Conservation (phyloP, 2,113 vertebrate genomes). For the Grallaria varia region DNA sequence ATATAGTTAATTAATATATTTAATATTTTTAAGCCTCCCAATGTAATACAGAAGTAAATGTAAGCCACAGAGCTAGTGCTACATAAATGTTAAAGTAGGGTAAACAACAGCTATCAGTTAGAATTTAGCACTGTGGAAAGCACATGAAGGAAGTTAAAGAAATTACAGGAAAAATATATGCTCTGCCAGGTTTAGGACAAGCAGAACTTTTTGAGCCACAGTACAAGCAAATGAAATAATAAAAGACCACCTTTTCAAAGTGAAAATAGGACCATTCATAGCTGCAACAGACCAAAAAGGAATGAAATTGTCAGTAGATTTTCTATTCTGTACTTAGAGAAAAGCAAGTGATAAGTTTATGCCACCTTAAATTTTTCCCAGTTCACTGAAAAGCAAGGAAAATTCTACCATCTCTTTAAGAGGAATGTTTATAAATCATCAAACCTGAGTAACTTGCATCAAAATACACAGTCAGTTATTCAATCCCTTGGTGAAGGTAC, state of each 20-base stretch:
- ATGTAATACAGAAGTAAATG: not conserved
- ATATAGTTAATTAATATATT: no score
- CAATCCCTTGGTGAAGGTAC: not conserved
- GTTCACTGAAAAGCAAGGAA: not conserved
- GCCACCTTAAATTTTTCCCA: not conserved
- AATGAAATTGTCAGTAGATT: not conserved
- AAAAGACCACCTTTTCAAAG: not conserved
- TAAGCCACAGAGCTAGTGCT: not conserved
- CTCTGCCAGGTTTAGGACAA: not conserved
- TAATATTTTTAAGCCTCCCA: not conserved
- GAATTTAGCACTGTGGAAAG: not conserved
- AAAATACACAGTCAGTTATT: not conserved
- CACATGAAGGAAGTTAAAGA: not conserved
- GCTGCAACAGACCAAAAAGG: not conserved
- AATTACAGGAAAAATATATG: not conserved
- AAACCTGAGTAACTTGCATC: not conserved
- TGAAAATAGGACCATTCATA: not conserved
- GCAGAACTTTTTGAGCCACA: not conserved
- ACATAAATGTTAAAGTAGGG: not conserved
- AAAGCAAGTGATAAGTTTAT: not conserved
- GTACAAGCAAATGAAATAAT: not conserved
- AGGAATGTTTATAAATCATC: not conserved
- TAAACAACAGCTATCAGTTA: not conserved
- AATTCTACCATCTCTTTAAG: not conserved
- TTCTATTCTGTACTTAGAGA: not conserved